Conservation (phyloP, 2,888 invertebrate species). For the Masnerella sp. region DNA sequence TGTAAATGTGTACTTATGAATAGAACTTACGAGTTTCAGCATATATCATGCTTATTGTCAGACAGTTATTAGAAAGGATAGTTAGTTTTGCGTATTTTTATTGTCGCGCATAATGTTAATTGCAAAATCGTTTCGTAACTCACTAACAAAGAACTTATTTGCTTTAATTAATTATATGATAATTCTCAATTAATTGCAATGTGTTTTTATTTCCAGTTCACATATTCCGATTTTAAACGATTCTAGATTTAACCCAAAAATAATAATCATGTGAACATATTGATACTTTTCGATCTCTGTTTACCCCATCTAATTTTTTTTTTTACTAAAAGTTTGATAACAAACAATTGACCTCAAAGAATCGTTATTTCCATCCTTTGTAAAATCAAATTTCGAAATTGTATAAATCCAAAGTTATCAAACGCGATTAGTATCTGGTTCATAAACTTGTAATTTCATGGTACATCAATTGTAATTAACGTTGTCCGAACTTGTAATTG, state of each 20-base stretch:
- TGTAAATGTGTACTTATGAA: conserved; percentile 47
- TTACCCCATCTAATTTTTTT: too few species aligned
- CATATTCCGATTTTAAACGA: too few species aligned
- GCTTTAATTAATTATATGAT: too few species aligned
- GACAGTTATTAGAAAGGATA: conserved; percentile 57
- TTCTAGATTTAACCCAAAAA: too few species aligned
- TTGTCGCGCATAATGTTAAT: conserved; percentile 22
- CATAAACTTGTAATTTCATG: conserved; percentile 11
- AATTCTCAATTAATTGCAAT: too few species aligned
- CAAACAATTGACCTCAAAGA: too few species aligned
- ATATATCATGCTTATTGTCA: conserved; percentile 57
- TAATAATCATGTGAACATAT: too few species aligned
- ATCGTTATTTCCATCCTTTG: too few species aligned
- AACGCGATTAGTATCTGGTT: conserved; percentile 12
- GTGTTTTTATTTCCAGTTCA: too few species aligned
- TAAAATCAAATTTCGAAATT: conserved; percentile 9
- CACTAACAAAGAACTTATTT: conserved; percentile 6
- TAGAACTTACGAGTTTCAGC: conserved; percentile 44
- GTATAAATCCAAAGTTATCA: too few species aligned
- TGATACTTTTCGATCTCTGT: too few species aligned
- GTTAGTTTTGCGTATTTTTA: conserved; percentile 38
- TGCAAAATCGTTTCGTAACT: conserved; percentile 11
- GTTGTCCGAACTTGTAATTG: conserved; percentile 12
- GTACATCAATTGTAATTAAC: conserved; percentile 17
- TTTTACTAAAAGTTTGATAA: too few species aligned